Evolutionary conservation across 2,113 vertebrate species (phyloP).

Genomic region (Sturnira hondurensis): DNA sequence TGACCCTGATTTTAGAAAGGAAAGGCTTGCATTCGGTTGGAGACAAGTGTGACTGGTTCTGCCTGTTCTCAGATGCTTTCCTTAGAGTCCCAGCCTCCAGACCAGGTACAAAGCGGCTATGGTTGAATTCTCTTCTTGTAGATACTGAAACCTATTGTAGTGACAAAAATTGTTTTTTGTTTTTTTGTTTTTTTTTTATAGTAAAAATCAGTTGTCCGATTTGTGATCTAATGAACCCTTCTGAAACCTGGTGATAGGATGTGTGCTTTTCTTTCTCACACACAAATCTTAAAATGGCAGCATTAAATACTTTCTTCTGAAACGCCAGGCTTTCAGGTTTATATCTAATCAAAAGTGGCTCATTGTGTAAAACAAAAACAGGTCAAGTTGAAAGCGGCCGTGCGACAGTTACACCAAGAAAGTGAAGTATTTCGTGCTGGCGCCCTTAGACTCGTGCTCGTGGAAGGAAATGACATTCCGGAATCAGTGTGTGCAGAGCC

Average conservation of each 20-base stretch:
- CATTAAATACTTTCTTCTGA: slow-evolving; percentile 23
- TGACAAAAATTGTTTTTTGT: neutral
- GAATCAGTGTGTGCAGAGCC: neutral
- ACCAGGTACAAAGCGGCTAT: neutral
- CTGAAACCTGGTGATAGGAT: neutral
- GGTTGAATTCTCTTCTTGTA: neutral
- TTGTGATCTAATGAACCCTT: slow-evolving; percentile 8
- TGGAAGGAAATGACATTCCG: neutral
- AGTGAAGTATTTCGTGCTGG: neutral
- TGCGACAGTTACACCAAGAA: neutral
- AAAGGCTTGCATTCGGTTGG: neutral
- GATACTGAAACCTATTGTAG: neutral
- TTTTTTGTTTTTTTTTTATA: neutral
- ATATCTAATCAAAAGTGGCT: neutral
- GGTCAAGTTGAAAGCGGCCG: neutral
- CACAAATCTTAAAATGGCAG: neutral
- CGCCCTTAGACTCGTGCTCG: neutral
- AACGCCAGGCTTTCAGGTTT: neutral
- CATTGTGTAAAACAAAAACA: slow-evolving; percentile 25
- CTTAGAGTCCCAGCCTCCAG: neutral
- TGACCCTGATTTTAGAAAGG: neutral
- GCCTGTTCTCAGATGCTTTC: slow-evolving; percentile 13
- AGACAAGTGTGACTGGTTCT: slow-evolving; percentile 15
- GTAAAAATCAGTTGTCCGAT: slow-evolving; percentile 3
- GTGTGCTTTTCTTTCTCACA: neutral